phyloP scores from a whole-genome alignment of 2,113 vertebrate species.

The Ammodytes marinus region DNA sequence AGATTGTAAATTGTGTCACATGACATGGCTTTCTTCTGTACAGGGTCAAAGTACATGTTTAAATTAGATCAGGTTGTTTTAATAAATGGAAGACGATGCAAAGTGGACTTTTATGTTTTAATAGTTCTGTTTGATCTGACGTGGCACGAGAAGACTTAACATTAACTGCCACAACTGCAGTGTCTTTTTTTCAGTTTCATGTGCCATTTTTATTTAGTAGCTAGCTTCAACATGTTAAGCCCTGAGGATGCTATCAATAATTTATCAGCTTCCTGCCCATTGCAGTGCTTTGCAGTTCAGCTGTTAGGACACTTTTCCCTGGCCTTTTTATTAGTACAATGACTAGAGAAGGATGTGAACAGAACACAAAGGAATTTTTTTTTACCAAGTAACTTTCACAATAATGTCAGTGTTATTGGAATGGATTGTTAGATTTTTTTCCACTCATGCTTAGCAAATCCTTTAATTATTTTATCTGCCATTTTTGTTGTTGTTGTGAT shows the following conservation, averaged over 20 bases:
- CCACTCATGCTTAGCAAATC: background rate
- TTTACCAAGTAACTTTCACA: background rate
- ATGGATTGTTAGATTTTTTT: background rate
- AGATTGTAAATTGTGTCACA: background rate
- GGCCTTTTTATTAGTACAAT: constrained; percentile 30
- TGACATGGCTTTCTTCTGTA: background rate
- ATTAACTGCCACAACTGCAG: background rate
- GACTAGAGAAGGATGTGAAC: constrained; percentile 13
- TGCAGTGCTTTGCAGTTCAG: constrained; percentile 43
- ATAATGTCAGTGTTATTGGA: background rate
- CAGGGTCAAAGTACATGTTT: background rate
- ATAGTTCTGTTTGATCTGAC: background rate
- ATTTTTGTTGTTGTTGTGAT: background rate
- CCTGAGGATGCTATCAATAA: constrained; percentile 63
- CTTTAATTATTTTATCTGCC: background rate
- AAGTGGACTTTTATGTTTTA: background rate
- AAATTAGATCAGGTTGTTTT: background rate
- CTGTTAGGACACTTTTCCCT: constrained; percentile 18
- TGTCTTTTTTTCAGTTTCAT: constrained; percentile 29
- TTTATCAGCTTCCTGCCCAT: constrained; percentile 55
- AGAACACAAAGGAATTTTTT: background rate
- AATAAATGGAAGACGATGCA: background rate
- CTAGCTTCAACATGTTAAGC: constrained; percentile 44
- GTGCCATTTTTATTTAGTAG: constrained; percentile 42
- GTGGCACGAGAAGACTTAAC: background rate